Base-by-base conservation (phyloP, 1,140 invertebrate species). In the Apocrypta bakeri region DNA sequence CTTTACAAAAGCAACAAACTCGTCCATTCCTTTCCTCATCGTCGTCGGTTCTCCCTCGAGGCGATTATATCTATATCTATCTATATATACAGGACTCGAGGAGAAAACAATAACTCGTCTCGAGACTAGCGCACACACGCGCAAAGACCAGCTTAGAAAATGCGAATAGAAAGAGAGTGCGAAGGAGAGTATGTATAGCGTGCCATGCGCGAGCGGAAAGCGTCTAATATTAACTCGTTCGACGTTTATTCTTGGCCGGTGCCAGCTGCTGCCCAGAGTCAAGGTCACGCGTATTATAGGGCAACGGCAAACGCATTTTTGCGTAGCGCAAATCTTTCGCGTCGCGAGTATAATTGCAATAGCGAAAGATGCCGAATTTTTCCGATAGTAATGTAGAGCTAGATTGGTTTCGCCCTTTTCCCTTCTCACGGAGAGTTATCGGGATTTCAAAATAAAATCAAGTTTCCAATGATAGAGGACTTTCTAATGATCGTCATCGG, bases 181-280 rank as follows among this genome's bases (percentile, higher is more conserved):
- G 14, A 56, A 6, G n/a, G 48, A 56, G 48, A 56, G 48, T 1
- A 2, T 25, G 14, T 0, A 9, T 37, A 27, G 24, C 0, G 68
- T n/a, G 31, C 25, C 31, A 71, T 73, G 71, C 71, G 71, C 71
- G 88, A 83, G 85, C 86, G 88, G 86, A 82, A 85, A 87, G 82
- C 84, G 85, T 87, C 90, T 91, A 91, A 91, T 91, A 90, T 90
- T 91, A 91, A 90, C 88, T 21, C 84, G 84, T 87, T 88, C 87
- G 89, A 85, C 85, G 88, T 87, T 88, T 91, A 88, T 88, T 88
- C 88, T 85, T 87, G 87, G 88, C 88, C n/a, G n/a, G 71, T 42
- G 87, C 86, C 86, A 89, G 89, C 89, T 89, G 89, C 88, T 88
- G 87, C 84, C 90, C 90, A 90, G 89, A 91, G 90, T 91, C 90